A percentile compares a stretch with the other conserved stretches of the same genome.
Conservation (phyloP, 2,888 invertebrate species). For the Siphlonurus alternatus region DNA sequence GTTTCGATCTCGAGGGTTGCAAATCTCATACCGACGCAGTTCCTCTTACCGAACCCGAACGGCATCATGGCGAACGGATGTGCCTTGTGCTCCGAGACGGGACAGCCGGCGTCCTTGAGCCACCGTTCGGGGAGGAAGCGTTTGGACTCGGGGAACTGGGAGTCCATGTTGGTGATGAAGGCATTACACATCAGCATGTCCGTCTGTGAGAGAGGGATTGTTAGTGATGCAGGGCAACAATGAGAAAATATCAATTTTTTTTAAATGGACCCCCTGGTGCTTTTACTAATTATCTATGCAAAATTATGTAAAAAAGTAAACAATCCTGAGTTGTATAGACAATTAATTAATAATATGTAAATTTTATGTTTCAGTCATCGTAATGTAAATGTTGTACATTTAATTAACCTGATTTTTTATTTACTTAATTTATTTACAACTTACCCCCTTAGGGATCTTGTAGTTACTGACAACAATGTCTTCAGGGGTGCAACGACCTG, state of each 20-base stretch:
- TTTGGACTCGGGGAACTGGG: conserved; percentile 37
- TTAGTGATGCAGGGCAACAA: not conserved
- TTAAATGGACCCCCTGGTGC: too few species aligned
- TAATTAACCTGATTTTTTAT: not conserved
- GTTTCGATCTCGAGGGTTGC: conserved; percentile 51
- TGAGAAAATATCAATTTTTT: too few species aligned
- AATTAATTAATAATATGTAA: not conserved
- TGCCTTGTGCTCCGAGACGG: conserved; percentile 25
- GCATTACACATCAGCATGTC: conserved; percentile 20
- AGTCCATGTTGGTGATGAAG: conserved; percentile 41
- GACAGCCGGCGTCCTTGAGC: conserved; percentile 35
- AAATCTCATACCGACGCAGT: conserved; percentile 50
- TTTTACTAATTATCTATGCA: too few species aligned
- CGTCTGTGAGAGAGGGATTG: conserved; percentile 17
- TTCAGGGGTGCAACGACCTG: conserved; percentile 56
- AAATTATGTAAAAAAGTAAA: not conserved
- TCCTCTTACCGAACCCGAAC: conserved; percentile 49
- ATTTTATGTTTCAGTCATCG: not conserved
- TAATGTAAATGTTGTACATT: too few species aligned
- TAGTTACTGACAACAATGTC: conserved; percentile 61
- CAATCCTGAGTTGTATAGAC: not conserved
- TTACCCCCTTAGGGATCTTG: conserved; percentile 44
- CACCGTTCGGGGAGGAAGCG: conserved; percentile 50
- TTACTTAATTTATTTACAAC: not conserved
- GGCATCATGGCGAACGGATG: conserved; percentile 45